Conservation (phyloP, 2,113 vertebrate genomes). For the Oostethus manadensis region DNA sequence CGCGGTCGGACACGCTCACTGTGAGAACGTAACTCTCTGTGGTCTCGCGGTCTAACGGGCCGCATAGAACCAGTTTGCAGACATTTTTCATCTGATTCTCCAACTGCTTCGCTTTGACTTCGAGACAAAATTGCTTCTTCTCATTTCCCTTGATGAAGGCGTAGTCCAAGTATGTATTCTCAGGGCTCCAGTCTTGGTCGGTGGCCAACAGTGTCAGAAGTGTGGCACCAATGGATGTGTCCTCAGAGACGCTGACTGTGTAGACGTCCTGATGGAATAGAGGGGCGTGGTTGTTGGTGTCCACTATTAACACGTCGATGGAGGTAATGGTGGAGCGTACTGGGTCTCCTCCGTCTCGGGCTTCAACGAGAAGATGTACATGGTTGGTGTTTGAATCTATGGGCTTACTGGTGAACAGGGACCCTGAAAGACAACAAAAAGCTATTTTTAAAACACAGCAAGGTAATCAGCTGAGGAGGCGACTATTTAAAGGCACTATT, state of each 20-base stretch:
- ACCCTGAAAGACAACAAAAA: conserved; percentile 70
- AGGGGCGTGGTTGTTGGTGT: conserved; percentile 78
- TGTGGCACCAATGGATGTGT: conserved; percentile 66
- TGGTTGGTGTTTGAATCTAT: conserved; percentile 57
- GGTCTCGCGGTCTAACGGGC: conserved; percentile 76
- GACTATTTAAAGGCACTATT: no score
- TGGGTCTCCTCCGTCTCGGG: conserved; percentile 78
- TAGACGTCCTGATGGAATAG: conserved; percentile 74
- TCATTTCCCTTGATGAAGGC: conserved; percentile 75
- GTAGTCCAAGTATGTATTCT: conserved; percentile 77
- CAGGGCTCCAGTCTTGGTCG: conserved; percentile 73
- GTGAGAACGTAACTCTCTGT: conserved; percentile 69
- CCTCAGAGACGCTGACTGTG: conserved; percentile 75
- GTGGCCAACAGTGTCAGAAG: conserved; percentile 75
- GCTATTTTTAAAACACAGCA: background rate
- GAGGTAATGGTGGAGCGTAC: conserved; percentile 69
- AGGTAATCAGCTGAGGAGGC: no score
- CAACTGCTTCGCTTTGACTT: conserved; percentile 57
- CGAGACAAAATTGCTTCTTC: conserved; percentile 75
- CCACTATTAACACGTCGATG: conserved; percentile 73
- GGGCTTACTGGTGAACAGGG: conserved; percentile 73
- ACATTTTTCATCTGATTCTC: conserved; percentile 63
- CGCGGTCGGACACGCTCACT: conserved; percentile 77
- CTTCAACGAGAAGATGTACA: conserved; percentile 81
- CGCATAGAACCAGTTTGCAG: conserved; percentile 76